Evolutionary conservation across 2,888 invertebrate species (phyloP).

Genomic region (Trisateles emortualis): DNA sequence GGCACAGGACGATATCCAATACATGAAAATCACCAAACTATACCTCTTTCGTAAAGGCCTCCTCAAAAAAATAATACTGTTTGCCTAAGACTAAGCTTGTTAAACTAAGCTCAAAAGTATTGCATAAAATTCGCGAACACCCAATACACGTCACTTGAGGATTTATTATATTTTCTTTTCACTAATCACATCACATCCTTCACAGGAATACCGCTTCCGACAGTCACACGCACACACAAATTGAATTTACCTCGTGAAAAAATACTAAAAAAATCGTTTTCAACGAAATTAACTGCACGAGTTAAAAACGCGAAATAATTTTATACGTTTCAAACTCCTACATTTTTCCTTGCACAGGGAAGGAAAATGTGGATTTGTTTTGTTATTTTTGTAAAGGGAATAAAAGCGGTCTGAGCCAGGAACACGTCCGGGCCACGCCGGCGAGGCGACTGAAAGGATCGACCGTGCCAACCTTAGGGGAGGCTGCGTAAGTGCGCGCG

Average conservation of each 20-base stretch:
- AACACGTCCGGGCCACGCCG: constrained; percentile 80
- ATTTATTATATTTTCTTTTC: constrained; percentile 33
- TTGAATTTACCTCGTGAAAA: constrained; percentile 45
- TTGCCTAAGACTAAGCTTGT: constrained; percentile 73
- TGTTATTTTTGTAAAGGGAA: constrained; percentile 58
- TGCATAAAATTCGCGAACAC: constrained; percentile 64
- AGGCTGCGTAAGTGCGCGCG: constrained; percentile 81
- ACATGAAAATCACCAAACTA: constrained; percentile 74
- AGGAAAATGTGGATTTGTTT: constrained; percentile 77
- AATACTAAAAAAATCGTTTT: constrained; percentile 54
- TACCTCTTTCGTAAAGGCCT: constrained; percentile 74
- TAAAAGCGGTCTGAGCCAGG: constrained; percentile 62
- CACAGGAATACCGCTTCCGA: constrained; percentile 11
- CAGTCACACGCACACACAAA: constrained; percentile 34
- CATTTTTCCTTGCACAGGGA: constrained; percentile 71
- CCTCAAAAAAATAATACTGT: constrained; percentile 61
- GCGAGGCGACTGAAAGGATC: constrained; percentile 84
- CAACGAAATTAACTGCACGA: constrained; percentile 77
- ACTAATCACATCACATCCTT: constrained; percentile 44
- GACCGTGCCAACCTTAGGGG: constrained; percentile 82
- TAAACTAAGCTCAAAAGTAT: constrained; percentile 58
- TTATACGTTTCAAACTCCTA: constrained; percentile 55
- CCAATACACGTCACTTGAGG: constrained; percentile 31
- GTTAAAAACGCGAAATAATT: constrained; percentile 80
- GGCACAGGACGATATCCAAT: constrained; percentile 82